Conservation (phyloP, 1,140 invertebrate genomes). For the Drosophila lowei region DNA sequence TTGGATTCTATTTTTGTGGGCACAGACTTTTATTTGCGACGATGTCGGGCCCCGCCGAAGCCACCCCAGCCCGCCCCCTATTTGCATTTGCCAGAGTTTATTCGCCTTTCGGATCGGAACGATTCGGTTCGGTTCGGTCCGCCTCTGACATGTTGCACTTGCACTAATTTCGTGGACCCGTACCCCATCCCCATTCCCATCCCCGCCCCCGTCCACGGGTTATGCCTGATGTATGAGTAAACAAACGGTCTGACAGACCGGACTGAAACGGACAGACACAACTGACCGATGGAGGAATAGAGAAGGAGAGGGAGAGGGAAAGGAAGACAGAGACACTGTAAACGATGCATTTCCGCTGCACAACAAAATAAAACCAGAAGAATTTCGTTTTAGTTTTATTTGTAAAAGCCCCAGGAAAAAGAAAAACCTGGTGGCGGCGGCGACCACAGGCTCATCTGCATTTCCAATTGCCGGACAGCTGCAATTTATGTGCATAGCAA, state of each 20-base stretch:
- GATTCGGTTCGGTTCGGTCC: constrained; percentile 22
- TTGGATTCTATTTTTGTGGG: constrained; percentile 54
- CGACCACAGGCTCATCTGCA: constrained; percentile 69
- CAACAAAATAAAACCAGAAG: constrained; percentile 34
- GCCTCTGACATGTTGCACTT: constrained; percentile 65
- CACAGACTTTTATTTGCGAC: constrained; percentile 29
- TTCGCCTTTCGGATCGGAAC: constrained; percentile 59
- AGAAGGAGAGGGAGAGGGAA: constrained; percentile 17
- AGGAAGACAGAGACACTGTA: constrained; percentile 21
- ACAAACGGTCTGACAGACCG: constrained; percentile 46
- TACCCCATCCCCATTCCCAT: background rate
- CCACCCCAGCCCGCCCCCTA: background rate
- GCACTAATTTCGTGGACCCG: constrained; percentile 62
- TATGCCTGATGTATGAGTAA: constrained; percentile 50
- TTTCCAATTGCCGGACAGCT: constrained; percentile 68
- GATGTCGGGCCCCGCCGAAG: background rate
- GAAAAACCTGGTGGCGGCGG: constrained; percentile 45
- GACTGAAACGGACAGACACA: constrained; percentile 29
- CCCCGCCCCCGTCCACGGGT: background rate
- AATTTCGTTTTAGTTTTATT: constrained; percentile 47
- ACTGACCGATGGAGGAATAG: constrained; percentile 38
- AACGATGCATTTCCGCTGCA: constrained; percentile 77
- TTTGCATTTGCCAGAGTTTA: constrained; percentile 62
- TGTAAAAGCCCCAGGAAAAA: constrained; percentile 45
- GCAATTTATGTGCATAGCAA: constrained; percentile 76